Base-by-base conservation (phyloP, 2,113 vertebrate species). In the Nanorana parkeri region DNA sequence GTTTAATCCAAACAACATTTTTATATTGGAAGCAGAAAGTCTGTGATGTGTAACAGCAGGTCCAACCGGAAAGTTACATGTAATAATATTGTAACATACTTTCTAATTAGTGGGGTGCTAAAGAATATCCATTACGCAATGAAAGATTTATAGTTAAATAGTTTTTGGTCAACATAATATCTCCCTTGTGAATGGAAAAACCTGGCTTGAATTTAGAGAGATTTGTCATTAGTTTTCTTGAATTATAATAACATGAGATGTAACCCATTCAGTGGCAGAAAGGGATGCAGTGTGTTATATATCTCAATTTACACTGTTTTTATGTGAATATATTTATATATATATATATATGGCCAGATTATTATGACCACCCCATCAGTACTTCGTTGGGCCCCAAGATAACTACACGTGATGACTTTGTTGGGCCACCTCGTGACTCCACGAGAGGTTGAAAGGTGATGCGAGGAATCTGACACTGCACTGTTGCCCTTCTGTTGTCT, bases 121-220 rank as follows among this genome's bases (percentile, higher is more conserved):
- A 41, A 41, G 23, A 52, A 24, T 80, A 71, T 80, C 36, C 55
- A 80, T 80, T 80, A 61, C 24, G 19, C 68, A 80, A 61, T 80
- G 78, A 80, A 80, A 80, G 78, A 80, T 80, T 80, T 80, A 80
- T 80, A 51, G 56, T 28, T 60, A 63, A 61, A 72, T 80, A 68
- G 67, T 71, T 63, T 80, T 80, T 80, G 32, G 68, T 51, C 67
- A 71, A 71, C 78, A 71, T 80, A 80, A 80, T 80, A 69, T 52
- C 29, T 71, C 78, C 68, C 78, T 29, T 61, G 68, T 80, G 78
- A 15, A 71, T 23, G 16, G 26, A 63, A 63, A 61, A 80, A 72
- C 55, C 36, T 71, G 67, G 78, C 36, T 80, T 63, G 47, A 61
- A 72, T 80, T 80, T 63, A 68, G 52, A 41, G 23, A 17, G 67